A percentile compares a stretch with the other conserved stretches of the same genome.
phyloP scores from a whole-genome alignment of 2,797 vertebrate genomes.

The Hemibagrus guttatus region DNA sequence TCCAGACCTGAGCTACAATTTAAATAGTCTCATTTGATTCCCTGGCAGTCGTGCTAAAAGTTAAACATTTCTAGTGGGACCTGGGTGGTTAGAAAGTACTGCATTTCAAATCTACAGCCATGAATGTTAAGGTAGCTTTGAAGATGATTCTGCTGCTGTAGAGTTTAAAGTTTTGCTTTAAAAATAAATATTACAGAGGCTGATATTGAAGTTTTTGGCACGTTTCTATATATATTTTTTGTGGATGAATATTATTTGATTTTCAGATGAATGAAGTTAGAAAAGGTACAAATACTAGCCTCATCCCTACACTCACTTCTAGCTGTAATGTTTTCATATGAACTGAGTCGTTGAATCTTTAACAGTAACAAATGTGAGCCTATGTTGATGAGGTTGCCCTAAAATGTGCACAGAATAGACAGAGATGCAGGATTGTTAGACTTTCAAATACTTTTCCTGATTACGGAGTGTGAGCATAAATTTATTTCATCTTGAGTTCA shows the following conservation, averaged over 20 bases:
- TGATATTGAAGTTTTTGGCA: not conserved
- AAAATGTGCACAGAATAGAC: not conserved
- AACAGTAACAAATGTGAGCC: not conserved
- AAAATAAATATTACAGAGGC: slow-evolving; percentile 23
- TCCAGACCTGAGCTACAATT: slow-evolving; percentile 48
- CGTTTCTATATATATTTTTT: not conserved
- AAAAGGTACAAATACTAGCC: not conserved
- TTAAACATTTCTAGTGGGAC: slow-evolving; percentile 33
- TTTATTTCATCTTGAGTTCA: not conserved
- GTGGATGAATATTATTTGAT: not conserved
- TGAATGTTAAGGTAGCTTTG: slow-evolving; percentile 31
- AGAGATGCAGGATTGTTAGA: not conserved
- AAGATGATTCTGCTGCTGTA: not conserved
- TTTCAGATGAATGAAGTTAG: not conserved
- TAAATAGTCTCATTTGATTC: slow-evolving; percentile 52
- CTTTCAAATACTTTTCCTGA: not conserved
- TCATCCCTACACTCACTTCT: not conserved
- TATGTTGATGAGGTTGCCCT: not conserved
- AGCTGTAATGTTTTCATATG: not conserved
- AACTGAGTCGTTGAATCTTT: not conserved
- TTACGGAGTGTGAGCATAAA: not conserved
- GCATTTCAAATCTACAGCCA: slow-evolving; percentile 22
- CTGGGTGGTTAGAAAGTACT: not conserved
- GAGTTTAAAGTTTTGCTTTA: not conserved
- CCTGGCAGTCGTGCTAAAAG: slow-evolving; percentile 33